Evolutionary conservation across 2,888 invertebrate genomes (phyloP), one percentile per base, ranked within the genome.

Genomic region (Buathra laborator): DNA sequence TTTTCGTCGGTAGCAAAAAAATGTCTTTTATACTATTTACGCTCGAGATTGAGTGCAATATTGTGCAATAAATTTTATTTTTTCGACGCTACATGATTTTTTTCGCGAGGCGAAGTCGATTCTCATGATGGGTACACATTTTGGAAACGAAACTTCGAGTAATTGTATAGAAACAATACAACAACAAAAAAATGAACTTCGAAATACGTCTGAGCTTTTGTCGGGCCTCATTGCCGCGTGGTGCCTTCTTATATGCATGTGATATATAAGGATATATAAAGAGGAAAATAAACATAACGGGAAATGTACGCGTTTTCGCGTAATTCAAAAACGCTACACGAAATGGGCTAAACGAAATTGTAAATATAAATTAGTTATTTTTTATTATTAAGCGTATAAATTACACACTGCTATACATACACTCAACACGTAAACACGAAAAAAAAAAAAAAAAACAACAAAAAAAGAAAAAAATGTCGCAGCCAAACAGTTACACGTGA

Each of bases 171-270:
- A 44, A 12, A 62, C 2, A 64, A 62, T 14, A 74, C 44, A 43
- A 37, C 44, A 43, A 37, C 5, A 16, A n/a, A 68, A 24, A 44
- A 51, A 48, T 56, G 10, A 37, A 16, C 48, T 67, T 43, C 37
- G 81, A 53, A 37, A 84, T 83, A 66, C 62, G 70, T 78, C 43
- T 32, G 64, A 74, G 83, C 68, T 79, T 75, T 83, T 80, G 62
- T 48, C 81, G 66, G 77, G 80, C 81, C 79, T 75, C 59, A 71
- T 82, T 77, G 62, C 51, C 59, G 77, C 64, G 72, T 90, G 90
- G 90, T 91, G 91, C 89, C 90, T 91, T 90, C 90, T 91, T 91
- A 90, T 89, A 90, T 90, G 89, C 88, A 88, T 87, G 88, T 91
- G 91, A 90, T 90, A 91, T 91, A 91, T 89, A 89, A 91, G 91